phyloP scores from a whole-genome alignment of 2,888 invertebrate species.

The Amblyjoppa fuscipennis region DNA sequence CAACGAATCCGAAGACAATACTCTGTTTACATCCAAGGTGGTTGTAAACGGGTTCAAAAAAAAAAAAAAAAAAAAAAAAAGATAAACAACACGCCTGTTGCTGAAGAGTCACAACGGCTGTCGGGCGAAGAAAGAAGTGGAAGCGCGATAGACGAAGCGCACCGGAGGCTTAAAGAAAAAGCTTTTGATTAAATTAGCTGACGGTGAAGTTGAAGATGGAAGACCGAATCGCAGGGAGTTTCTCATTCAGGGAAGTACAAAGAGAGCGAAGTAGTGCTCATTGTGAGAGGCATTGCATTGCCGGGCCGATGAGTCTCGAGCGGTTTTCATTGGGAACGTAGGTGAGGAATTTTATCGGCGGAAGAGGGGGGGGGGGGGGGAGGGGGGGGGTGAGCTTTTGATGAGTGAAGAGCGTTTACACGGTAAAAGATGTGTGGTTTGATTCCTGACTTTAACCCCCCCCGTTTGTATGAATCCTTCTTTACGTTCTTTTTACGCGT shows the following conservation, averaged over 20 bases:
- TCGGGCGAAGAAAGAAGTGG: slow-evolving; percentile 25
- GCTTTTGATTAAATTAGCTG: slow-evolving; percentile 40
- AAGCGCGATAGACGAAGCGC: slow-evolving; percentile 9
- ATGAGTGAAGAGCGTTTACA: slow-evolving; percentile 43
- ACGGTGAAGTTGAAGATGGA: slow-evolving; percentile 57
- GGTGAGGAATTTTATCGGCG: slow-evolving; percentile 46
- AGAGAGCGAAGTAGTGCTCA: slow-evolving; percentile 35
- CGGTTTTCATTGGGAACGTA: slow-evolving; percentile 18
- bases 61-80: neutral
- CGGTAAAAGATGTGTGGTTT: slow-evolving; percentile 33
- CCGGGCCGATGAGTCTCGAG: slow-evolving; percentile 33
- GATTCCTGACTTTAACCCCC: slow-evolving; percentile 13
- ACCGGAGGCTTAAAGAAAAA: slow-evolving; percentile 44
- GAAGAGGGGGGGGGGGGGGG: neutral
- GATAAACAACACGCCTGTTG: slow-evolving; percentile 6
- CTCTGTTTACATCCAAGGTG: no score
- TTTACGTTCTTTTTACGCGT: slow-evolving; percentile 15
- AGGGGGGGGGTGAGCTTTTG: slow-evolving; percentile 11
- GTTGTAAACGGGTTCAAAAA: neutral
- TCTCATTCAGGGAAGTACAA: neutral
- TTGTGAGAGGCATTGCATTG: slow-evolving; percentile 45
- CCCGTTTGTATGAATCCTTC: slow-evolving; percentile 17
- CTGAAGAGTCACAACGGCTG: slow-evolving; percentile 35
- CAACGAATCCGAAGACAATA: no score
- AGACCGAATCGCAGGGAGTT: slow-evolving; percentile 1